Evolutionary conservation across 2,113 vertebrate species (phyloP), one percentile per base, ranked within the genome.

Genomic region (Merops nubicus): DNA sequence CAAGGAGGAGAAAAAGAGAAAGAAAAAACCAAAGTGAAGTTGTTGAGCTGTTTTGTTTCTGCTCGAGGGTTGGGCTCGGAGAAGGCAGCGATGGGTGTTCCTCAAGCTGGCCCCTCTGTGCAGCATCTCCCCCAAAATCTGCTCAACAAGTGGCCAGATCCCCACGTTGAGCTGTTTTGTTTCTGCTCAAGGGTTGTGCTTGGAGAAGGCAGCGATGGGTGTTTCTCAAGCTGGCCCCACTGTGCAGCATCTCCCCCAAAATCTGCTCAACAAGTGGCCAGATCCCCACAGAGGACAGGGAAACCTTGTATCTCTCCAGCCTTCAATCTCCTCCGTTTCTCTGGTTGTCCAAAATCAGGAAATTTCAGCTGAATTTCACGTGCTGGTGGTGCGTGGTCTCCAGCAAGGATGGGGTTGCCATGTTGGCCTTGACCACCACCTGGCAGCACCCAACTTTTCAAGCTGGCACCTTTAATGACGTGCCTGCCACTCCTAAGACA

Each of bases 161-260:
- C 8, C 28, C 22, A 11, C 43, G 70, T 50, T 6, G 2, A 60
- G 65, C 45, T 40, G 50, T 16, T 67, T 38, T 88, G 10, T 88
- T 91, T 88, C 62, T 92, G 67, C 51, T 42, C 25, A 16, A 20
- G 10, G 2, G 1, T 51, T 89, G 16, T 0, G 1, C 40, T 70
- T 54, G 76, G 68, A 84, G 79, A 93, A 91, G 54, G 78, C 62
- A 23, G 48, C 0, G 0, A 5, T 47, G n/a, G 33, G 59, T 62
- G 22, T 86, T 95, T 94, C 81, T 86, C 76, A 36, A 70, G 83
- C n/a, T n/a, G n/a, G n/a, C n/a, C n/a, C n/a, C n/a, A n/a, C n/a
- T n/a, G n/a, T n/a, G n/a, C n/a, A n/a, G 31, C 45, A 12, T 79
- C 57, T 89, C 93, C 21, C 34, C 19, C 31, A 9, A 18, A 4